phyloP scores from a whole-genome alignment of 2,113 vertebrate species.

The Ursus arctos region DNA sequence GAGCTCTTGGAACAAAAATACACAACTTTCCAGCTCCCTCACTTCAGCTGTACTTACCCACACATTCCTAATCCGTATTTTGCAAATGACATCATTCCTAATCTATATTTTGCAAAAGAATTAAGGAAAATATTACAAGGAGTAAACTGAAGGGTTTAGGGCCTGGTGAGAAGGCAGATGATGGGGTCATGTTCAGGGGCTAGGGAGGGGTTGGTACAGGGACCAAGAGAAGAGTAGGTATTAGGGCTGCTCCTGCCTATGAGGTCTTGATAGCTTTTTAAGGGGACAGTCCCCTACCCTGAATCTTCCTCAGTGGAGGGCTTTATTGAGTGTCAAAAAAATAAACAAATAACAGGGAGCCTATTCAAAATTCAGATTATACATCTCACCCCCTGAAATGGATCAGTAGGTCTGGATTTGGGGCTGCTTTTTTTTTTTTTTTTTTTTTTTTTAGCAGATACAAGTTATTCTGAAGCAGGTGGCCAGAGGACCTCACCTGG shows the following conservation, averaged over 20 bases:
- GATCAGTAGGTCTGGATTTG: background rate
- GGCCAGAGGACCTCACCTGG: background rate
- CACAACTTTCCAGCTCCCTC: background rate
- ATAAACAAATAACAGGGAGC: background rate
- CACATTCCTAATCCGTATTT: background rate
- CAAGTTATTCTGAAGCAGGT: background rate
- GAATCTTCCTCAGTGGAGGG: background rate
- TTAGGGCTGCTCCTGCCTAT: background rate
- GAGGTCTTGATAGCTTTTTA: background rate
- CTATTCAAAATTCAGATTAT: background rate
- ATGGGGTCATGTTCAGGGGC: background rate
- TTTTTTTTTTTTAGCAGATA: background rate
- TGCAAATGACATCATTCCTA: background rate
- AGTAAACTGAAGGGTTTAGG: background rate
- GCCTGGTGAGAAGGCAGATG: background rate
- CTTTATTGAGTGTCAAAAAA: background rate
- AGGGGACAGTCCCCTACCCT: background rate
- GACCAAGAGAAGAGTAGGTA: background rate
- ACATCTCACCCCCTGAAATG: background rate
- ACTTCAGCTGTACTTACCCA: background rate
- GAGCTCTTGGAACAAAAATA: background rate
- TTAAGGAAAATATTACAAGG: background rate
- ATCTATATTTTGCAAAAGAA: background rate
- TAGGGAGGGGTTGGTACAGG: background rate
- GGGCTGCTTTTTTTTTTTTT: background rate